A percentile compares a stretch with the other conserved stretches of the same genome.
These are phyloP conservation scores for Hipposideros armiger DNA, from an alignment of 2,113 vertebrate species.

Conservation along the genomic window DNA sequence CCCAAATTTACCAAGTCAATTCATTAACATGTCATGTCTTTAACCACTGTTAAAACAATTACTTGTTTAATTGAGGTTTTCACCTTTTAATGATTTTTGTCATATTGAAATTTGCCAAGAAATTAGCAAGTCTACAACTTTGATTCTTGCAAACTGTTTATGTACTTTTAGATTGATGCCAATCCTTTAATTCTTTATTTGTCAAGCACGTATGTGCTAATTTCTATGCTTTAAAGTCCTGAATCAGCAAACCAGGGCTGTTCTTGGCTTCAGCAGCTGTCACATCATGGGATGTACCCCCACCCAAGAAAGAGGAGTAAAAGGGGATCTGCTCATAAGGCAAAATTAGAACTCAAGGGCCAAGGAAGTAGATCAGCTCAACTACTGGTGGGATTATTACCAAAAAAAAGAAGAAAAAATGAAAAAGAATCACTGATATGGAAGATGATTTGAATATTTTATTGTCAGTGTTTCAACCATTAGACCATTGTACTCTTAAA, in stretches of 20 bases:
- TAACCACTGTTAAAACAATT: constrained; percentile 59
- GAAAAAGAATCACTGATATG: neutral
- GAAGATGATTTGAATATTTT: constrained; percentile 22
- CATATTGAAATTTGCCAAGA: constrained; percentile 65
- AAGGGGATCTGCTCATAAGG: neutral
- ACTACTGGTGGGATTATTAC: neutral
- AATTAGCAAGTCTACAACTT: constrained; percentile 52
- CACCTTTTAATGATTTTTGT: constrained; percentile 65
- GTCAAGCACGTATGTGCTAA: constrained; percentile 12
- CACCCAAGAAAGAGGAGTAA: neutral
- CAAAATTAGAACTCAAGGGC: neutral
- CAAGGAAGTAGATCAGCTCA: neutral
- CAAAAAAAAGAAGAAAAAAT: neutral
- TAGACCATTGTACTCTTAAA: neutral
- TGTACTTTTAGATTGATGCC: constrained; percentile 44
- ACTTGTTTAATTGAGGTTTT: constrained; percentile 54
- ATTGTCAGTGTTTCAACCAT: neutral
- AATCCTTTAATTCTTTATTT: constrained; percentile 63
- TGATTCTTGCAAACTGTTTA: constrained; percentile 39
- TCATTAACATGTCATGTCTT: constrained; percentile 41
- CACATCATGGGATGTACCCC: neutral
- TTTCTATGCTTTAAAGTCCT: constrained; percentile 42
- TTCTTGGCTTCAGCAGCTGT: neutral
- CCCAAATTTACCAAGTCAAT: neutral
- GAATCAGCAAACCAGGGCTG: constrained; percentile 40